Conservation (phyloP, 2,797 vertebrate species). For the Aquila chrysaetos region DNA sequence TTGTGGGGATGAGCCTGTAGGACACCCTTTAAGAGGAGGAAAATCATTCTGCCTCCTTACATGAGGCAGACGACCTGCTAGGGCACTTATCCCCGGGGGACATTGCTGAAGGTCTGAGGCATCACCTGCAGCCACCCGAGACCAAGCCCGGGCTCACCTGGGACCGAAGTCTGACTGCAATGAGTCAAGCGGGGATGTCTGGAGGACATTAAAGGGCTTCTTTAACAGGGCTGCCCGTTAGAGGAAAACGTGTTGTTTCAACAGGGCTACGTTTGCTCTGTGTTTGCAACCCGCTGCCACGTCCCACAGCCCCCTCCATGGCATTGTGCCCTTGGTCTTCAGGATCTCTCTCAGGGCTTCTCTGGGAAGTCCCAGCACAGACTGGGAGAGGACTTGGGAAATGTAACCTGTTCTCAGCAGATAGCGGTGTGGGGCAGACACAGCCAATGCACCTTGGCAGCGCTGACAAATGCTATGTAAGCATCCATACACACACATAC, state of each 20-base stretch:
- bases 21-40: neutral
- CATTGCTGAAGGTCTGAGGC: neutral
- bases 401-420: neutral
- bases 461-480: neutral
- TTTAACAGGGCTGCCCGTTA: accelerated
- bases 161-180: neutral
- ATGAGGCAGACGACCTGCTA: neutral
- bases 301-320: neutral
- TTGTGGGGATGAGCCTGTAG: neutral
- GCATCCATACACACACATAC: neutral
- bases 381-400: neutral
- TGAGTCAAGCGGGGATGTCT: neutral
- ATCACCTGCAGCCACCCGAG: neutral
- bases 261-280: accelerated
- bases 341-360: neutral
- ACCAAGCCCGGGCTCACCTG: neutral
- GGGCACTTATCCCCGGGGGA: neutral
- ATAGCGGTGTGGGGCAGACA: neutral
- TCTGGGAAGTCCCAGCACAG: neutral
- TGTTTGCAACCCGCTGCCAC: neutral
- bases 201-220: neutral
- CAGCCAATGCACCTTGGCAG: neutral
- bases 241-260: neutral
- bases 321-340: neutral
- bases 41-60: neutral